Conservation (phyloP, 2,797 vertebrate genomes). For the Malacoctenus gilli region DNA sequence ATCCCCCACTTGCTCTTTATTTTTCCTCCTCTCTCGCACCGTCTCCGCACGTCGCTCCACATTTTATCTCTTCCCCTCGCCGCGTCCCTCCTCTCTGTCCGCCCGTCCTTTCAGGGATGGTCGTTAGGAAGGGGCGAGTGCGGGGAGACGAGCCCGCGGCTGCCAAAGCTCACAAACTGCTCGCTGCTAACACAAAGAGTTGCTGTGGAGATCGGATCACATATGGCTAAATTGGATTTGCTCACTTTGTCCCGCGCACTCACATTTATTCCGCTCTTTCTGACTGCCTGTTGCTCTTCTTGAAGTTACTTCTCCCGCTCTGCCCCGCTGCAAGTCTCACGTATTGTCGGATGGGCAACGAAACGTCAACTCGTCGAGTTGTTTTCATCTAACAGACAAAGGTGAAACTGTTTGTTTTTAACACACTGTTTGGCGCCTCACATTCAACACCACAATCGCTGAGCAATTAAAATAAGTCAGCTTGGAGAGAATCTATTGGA, state of each 20-base stretch:
- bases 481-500: too few relatives aligned
- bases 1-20: constrained; percentile 47
- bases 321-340: constrained; percentile 20
- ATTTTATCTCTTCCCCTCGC: constrained; percentile 46
- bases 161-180: constrained; percentile 81
- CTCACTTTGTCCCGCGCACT: constrained; percentile 40
- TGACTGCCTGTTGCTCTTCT: constrained; percentile 28
- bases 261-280: constrained; percentile 51
- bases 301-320: constrained; percentile 46
- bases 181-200: constrained; percentile 74
- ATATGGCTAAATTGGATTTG: constrained; percentile 73
- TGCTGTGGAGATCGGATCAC: constrained; percentile 79
- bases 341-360: constrained; percentile 1
- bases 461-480: too few relatives aligned
- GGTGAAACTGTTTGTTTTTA: too few relatives aligned
- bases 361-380: neutral
- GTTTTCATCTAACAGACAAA: neutral
- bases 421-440: too few relatives aligned
- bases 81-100: constrained; percentile 31
- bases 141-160: constrained; percentile 44
- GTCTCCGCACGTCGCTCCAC: constrained; percentile 21
- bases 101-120: constrained; percentile 56
- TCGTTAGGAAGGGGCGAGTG: constrained; percentile 52
- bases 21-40: constrained; percentile 42
- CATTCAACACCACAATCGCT: too few relatives aligned